These are phyloP conservation scores for Python bivittatus DNA, from an alignment of 2,113 vertebrate species.

Conservation along the genomic window DNA sequence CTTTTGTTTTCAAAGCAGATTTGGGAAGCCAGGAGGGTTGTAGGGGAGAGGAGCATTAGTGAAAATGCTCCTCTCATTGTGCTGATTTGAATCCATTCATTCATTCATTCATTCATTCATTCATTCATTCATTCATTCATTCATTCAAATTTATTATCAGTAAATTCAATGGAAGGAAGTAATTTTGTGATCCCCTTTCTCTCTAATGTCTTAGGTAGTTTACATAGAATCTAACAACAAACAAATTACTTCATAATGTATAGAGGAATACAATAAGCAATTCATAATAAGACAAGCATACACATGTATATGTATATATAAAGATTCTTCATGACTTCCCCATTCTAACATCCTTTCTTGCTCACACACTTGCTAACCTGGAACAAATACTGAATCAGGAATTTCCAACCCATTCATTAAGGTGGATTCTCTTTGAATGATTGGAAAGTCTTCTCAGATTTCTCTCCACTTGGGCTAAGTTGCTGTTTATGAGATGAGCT, in stretches of 20 bases:
- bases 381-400: not conserved
- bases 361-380: not conserved
- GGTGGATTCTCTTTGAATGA: not conserved
- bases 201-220: not conserved
- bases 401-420: not conserved
- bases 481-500: not conserved
- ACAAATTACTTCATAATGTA: not conserved
- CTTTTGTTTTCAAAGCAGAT: not conserved
- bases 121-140: no score
- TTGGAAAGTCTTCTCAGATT: not conserved
- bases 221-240: not conserved
- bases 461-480: not conserved
- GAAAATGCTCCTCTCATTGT: not conserved
- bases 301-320: not conserved
- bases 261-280: not conserved
- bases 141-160: no score
- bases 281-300: not conserved
- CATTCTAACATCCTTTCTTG: not conserved
- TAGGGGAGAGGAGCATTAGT: not conserved
- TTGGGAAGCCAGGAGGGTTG: not conserved
- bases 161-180: not conserved
- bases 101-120: no score
- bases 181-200: not conserved
- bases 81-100: not conserved
- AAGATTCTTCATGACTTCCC: not conserved